phyloP scores from a whole-genome alignment of 1,140 invertebrate species.

The Drosophila setifemur region DNA sequence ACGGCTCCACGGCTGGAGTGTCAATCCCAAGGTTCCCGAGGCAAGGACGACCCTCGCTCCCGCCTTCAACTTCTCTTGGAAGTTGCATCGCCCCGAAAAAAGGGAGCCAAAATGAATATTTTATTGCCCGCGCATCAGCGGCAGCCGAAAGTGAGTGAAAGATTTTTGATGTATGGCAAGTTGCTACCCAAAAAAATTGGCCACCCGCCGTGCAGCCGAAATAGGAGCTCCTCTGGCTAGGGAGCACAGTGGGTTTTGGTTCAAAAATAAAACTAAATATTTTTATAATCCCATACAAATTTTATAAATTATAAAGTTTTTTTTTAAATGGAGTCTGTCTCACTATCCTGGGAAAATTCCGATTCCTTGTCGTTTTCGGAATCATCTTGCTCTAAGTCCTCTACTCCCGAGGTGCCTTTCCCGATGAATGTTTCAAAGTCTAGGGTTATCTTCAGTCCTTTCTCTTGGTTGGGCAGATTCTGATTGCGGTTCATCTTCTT shows the following conservation, averaged over 20 bases:
- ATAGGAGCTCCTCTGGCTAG: not conserved
- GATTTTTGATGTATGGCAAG: constrained; percentile 44
- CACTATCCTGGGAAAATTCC: no score
- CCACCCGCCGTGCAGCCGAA: constrained; percentile 56
- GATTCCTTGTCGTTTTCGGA: no score
- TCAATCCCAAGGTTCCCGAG: constrained; percentile 40
- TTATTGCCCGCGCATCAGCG: constrained; percentile 57
- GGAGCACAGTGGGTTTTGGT: not conserved
- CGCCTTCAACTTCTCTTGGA: constrained; percentile 51
- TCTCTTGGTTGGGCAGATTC: no score
- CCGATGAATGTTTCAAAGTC: no score
- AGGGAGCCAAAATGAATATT: constrained; percentile 64
- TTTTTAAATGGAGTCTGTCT: no score
- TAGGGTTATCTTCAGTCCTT: no score
- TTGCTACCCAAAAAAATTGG: constrained; percentile 60
- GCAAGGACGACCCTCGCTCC: not conserved
- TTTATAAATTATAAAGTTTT: not conserved
- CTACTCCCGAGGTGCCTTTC: no score
- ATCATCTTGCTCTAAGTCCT: no score
- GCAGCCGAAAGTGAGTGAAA: constrained; percentile 35
- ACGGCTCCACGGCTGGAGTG: constrained; percentile 37
- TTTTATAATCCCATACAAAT: no score
- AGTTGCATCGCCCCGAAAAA: constrained; percentile 55
- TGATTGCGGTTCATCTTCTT: no score
- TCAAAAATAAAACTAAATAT: not conserved